These are phyloP conservation scores for Cossypha caffra DNA, from an alignment of 2,797 vertebrate genomes.

Conservation along the genomic window DNA sequence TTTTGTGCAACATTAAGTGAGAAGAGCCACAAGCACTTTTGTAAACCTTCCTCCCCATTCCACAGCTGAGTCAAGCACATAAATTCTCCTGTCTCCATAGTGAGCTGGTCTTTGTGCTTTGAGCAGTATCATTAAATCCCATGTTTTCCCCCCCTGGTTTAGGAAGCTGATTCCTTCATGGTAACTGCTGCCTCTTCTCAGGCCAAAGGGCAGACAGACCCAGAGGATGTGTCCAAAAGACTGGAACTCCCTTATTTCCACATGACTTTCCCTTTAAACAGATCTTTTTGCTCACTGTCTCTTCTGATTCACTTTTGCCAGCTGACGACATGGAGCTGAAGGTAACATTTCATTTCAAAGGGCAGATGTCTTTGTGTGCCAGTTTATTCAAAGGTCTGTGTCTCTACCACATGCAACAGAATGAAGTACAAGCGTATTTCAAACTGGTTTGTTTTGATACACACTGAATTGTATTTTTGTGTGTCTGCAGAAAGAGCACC, in stretches of 20 bases:
- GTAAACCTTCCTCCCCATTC: background rate
- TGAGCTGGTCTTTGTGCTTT: background rate
- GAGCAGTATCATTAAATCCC: background rate
- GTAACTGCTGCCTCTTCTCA: background rate
- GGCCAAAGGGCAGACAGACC: background rate
- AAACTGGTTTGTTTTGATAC: background rate
- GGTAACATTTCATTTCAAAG: background rate
- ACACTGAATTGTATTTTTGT: background rate
- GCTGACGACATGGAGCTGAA: background rate
- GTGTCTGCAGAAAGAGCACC: background rate
- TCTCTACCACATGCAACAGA: background rate
- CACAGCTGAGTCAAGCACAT: background rate
- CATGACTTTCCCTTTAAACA: background rate
- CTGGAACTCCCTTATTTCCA: background rate
- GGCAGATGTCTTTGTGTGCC: background rate
- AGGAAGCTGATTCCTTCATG: background rate
- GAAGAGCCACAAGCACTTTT: background rate
- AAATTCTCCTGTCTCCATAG: background rate
- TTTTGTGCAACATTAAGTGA: background rate
- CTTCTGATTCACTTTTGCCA: background rate
- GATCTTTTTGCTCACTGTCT: background rate
- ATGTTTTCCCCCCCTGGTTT: accelerated
- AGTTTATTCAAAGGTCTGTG: background rate
- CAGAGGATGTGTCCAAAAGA: background rate
- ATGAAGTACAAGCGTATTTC: background rate